A percentile compares a stretch with the other conserved stretches of the same genome.
These are phyloP conservation scores for Thereva unica DNA, from an alignment of 2,888 invertebrate genomes.

Conservation along the genomic window DNA sequence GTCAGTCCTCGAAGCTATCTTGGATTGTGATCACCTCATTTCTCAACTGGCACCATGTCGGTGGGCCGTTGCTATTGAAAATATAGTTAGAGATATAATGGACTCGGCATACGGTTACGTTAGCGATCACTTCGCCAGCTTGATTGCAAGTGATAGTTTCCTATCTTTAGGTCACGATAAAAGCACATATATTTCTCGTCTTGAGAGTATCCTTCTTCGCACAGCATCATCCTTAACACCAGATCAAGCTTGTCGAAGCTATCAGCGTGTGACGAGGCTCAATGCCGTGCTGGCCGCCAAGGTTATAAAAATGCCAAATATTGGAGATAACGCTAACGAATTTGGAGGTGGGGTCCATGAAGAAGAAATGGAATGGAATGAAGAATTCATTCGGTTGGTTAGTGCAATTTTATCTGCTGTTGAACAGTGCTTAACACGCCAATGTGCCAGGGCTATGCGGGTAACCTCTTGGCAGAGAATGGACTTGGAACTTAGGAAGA, in stretches of 20 bases:
- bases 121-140: slow-evolving; percentile 75
- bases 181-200: slow-evolving; percentile 72
- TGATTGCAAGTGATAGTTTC: slow-evolving; percentile 71
- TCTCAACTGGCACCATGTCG: slow-evolving; percentile 76
- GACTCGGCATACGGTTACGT: slow-evolving; percentile 81
- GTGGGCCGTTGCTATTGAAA: slow-evolving; percentile 75
- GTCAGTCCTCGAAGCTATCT: slow-evolving; percentile 79
- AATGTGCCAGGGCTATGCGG: slow-evolving; percentile 68
- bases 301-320: slow-evolving; percentile 55
- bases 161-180: slow-evolving; percentile 70
- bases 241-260: slow-evolving; percentile 82
- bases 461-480: slow-evolving; percentile 69
- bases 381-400: slow-evolving; percentile 64
- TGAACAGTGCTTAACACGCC: slow-evolving; percentile 72
- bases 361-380: slow-evolving; percentile 60
- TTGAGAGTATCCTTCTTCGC: slow-evolving; percentile 78
- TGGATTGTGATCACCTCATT: slow-evolving; percentile 81
- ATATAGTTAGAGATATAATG: slow-evolving; percentile 76
- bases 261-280: slow-evolving; percentile 59
- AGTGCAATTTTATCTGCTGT: slow-evolving; percentile 68
- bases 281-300: slow-evolving; percentile 57
- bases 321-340: slow-evolving; percentile 51
- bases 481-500: slow-evolving; percentile 65
- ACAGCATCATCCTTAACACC: slow-evolving; percentile 79
- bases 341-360: slow-evolving; percentile 49